Base-by-base conservation (phyloP, 1,140 invertebrate genomes). In the Drosophila albomicans region DNA sequence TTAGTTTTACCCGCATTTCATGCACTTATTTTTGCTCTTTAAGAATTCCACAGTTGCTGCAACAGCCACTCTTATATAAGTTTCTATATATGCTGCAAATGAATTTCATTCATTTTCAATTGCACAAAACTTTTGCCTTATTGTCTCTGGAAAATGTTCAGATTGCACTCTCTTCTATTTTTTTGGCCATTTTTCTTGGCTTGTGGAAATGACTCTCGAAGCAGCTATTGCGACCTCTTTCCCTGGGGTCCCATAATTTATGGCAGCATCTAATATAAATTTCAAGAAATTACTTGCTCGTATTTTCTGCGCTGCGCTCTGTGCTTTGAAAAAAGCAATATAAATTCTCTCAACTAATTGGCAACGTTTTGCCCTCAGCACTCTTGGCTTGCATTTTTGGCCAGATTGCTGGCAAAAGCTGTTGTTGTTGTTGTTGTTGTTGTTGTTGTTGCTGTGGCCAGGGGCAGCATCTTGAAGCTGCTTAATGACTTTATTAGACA, bases 271-370 rank as follows among this genome's bases (percentile, higher is more conserved):
- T 78, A 88, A 88, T 81, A 88, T 84, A 88, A 89, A 88, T 87
- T 87, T 88, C 67, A 48, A 54, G 61, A 84, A 87, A 87, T 87
- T 82, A 87, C 75, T 79, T 81, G 45, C 51, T 38, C 67, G 57
- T 56, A 49, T 46, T 57, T 59, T 32, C 30, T 68, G 10, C 38
- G 38, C 38, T 35, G 5, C 49, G 11, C 30, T 30, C 48, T 59
- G 56, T 63, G 28, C 43, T 68, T 15, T 1, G 48, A 38, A 15
- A 79, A 79, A 88, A 84, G 84, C 85, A 89, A 88, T 88, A 89
- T 88, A 88, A 88, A 89, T 88, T 89, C 84, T 89, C 51, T 51
- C 81, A 75, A 74, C 84, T 87, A 87, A 87, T 87, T 87, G 84
- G 84, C 85, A 89, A 80, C 61, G 48, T 66, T 63, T 58, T 46